A percentile compares a stretch with the other conserved stretches of the same genome.
phyloP scores from a whole-genome alignment of 1,140 invertebrate genomes.

The Metaphire vulgaris region DNA sequence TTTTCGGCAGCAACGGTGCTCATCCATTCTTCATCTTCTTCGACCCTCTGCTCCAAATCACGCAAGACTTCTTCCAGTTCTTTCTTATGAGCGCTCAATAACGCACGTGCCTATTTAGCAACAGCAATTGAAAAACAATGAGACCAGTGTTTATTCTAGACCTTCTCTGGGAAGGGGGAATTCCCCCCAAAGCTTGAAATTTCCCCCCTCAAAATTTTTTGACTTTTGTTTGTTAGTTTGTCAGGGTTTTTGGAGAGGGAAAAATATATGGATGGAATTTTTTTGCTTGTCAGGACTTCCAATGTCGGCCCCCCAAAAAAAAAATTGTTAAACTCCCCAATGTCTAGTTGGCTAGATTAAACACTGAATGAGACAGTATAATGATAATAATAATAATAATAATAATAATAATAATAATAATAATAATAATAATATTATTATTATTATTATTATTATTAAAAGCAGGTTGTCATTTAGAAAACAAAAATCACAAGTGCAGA shows the following conservation, averaged over 20 bases:
- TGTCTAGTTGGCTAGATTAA: no score
- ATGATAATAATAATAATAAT: no score
- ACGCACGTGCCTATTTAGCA: constrained; percentile 36
- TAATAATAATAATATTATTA: no score
- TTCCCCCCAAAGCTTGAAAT: no score
- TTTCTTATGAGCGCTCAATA: constrained; percentile 70
- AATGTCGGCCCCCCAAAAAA: not conserved
- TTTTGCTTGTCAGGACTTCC: not conserved
- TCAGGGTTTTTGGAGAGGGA: no score
- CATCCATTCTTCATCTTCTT: constrained; percentile 89
- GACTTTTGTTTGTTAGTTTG: not conserved
- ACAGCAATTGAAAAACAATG: not conserved
- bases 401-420: no score
- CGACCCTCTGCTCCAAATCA: constrained; percentile 87
- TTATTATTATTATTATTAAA: no score
- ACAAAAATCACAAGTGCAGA: no score
- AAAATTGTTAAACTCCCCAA: not conserved
- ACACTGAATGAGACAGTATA: not conserved
- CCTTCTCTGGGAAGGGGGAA: not conserved
- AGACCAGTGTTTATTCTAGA: not conserved
- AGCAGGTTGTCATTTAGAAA: no score
- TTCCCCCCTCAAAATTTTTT: no score
- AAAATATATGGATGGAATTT: no score
- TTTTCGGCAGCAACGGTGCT: constrained; percentile 75
- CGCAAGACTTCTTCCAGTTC: constrained; percentile 95